Percentiles rank a stretch among this genome's conserved stretches.
Evolutionary conservation across 2,888 invertebrate genomes (phyloP).

Genomic region (Lepetodrilus schrolli): DNA sequence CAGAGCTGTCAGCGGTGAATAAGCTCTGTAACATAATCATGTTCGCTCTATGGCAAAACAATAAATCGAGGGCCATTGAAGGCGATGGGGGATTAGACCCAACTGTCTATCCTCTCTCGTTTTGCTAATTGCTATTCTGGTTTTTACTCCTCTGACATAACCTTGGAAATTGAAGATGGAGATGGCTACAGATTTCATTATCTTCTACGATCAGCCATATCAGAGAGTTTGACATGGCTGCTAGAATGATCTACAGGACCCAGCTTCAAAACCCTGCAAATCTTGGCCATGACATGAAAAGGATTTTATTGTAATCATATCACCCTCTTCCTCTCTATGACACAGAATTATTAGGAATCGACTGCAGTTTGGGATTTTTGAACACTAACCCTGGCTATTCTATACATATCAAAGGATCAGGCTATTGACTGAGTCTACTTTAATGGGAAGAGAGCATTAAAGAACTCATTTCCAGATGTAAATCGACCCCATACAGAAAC

Average conservation of each 20-base stretch:
- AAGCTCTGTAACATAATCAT: slow-evolving; percentile 29
- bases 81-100: slow-evolving; percentile 28
- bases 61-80: slow-evolving; percentile 33
- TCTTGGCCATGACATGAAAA: slow-evolving; percentile 35
- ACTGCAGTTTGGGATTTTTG: slow-evolving; percentile 28
- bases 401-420: neutral
- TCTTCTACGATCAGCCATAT: slow-evolving; percentile 29
- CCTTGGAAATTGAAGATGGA: slow-evolving; percentile 31
- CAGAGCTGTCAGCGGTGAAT: slow-evolving; percentile 31
- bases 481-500: slow-evolving; percentile 11
- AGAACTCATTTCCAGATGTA: neutral
- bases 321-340: slow-evolving; percentile 22
- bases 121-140: slow-evolving; percentile 34
- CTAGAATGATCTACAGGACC: slow-evolving; percentile 28
- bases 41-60: slow-evolving; percentile 27
- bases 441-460: slow-evolving; percentile 2
- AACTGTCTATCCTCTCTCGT: slow-evolving; percentile 12
- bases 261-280: slow-evolving; percentile 30
- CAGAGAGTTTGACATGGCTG: slow-evolving; percentile 9
- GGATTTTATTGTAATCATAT: slow-evolving; percentile 33
- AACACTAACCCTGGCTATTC: slow-evolving; percentile 18
- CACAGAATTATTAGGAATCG: slow-evolving; percentile 22
- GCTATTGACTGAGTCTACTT: slow-evolving; percentile 18
- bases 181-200: slow-evolving; percentile 29
- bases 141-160: slow-evolving; percentile 31